Base-by-base conservation (phyloP, 2,113 vertebrate genomes). In the Embiotoca jacksoni region DNA sequence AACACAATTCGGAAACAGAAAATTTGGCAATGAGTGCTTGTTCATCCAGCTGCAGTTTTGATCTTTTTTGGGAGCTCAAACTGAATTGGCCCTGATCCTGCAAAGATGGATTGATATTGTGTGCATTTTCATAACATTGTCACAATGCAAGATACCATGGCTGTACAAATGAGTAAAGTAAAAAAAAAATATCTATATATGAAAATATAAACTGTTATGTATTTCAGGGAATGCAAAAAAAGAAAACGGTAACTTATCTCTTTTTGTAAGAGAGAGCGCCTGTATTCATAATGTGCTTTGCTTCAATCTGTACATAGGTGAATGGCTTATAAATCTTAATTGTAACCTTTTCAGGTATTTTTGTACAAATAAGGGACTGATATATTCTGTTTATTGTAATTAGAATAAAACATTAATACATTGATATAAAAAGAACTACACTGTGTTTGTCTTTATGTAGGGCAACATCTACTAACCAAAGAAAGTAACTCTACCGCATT, bases 341-440 rank as follows among this genome's bases (percentile, higher is more conserved):
- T 97, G 96, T 98, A 97, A 96, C 96, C 95, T 95, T 93, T 98
- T 97, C 95, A 96, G 96, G 96, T 98, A 98, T 98, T 98, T 98
- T 98, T 99, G 96, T 98, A 99, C 95, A 96, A 97, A 96, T 94
- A 96, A 97, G 96, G 96, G 96, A 97, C 95, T 96, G 97, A 96
- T 96, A 92, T 95, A 96, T 96, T 97, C 95, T 98, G 95, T 98
- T 97, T 96, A 96, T 97, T 97, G 96, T 96, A 95, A 95, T 94
- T 97, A 97, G 96, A 98, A 97, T 98, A 97, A 98, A 99, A 96
- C 94, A 96, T 97, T 95, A 96, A 97, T 97, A 95, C 94, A 93
- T 97, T 95, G 94, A 92, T 97, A 95, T 96, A 94, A 93, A 83
- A 95, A 92, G 92, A 93, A 86, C 71, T 15, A 85, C 53, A 67